Evolutionary conservation across 2,888 invertebrate genomes (phyloP), one percentile per base, ranked within the genome.

Genomic region (Julus scanicus): DNA sequence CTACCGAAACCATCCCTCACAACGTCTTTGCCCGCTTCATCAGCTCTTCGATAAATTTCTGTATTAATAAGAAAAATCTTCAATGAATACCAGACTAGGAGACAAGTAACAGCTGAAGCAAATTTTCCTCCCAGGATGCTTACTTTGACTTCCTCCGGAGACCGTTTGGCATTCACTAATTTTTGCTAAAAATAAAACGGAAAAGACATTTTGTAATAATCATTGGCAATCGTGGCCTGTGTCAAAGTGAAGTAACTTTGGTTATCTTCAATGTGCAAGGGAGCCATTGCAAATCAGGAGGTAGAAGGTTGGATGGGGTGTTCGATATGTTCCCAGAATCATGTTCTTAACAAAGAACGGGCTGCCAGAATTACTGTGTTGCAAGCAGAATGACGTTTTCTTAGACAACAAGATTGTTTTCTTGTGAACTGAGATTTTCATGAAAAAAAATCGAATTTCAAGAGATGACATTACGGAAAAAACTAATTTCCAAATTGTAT

Each of bases 1-100:
- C 84, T 84, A 84, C 84, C 86, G 13, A 39, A 71, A 39, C 63
- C 57, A 37, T 71, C 87, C 37, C 85, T 94, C 95, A 96, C 92
- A 97, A 95, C 92, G 97, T 97, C 93, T 97, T 97, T 92, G 96
- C 96, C 93, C 96, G 96, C 92, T 96, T 96, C 93, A 97, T 94
- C 92, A 97, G 94, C 93, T 97, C 97, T 92, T 96, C 96, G 92
- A 97, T 96, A 93, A 97, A 97, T 95, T 96, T 97, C 96, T 96
- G 48, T 88, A 89, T n/a, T n/a, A 86, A 29, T 87, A 39, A 87
- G 84, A 49, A 89, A 86, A 87, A 88, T 8, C 44, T 88, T 2
- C 5, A 29, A 8, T 71, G 20, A 71, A 71, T 71, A 5, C n/a
- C n/a, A n/a, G n/a, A n/a, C n/a, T 29, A 0, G n/a, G 2, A 20